Conservation (phyloP, 92 coral and sea anemone species). For the Nematostella vectensis region DNA sequence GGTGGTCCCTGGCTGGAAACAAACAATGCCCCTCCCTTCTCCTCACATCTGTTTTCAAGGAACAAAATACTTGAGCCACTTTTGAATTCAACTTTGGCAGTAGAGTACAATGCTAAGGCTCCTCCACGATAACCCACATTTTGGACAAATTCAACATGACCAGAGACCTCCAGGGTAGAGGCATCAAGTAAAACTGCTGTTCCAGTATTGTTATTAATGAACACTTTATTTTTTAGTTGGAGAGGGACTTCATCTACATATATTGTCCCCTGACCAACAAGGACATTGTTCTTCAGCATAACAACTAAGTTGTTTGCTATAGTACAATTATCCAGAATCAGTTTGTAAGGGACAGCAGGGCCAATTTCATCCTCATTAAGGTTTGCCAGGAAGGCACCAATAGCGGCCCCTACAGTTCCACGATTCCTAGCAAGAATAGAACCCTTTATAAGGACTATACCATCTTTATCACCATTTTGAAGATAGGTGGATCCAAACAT, state of each 20-base stretch:
- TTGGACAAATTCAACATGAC: slow-evolving; percentile 33
- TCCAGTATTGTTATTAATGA: slow-evolving; percentile 33
- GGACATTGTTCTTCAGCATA: slow-evolving; percentile 16
- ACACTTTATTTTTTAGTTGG: slow-evolving; percentile 25
- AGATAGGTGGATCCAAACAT: slow-evolving; percentile 53
- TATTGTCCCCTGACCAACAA: slow-evolving; percentile 72
- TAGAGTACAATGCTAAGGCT: slow-evolving; percentile 79
- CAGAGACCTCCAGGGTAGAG: slow-evolving; percentile 41
- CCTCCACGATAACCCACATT: slow-evolving; percentile 83
- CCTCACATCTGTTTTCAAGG: slow-evolving; percentile 37
- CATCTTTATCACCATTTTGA: too few species aligned
- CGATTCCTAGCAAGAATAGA: slow-evolving; percentile 29
- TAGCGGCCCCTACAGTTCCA: slow-evolving; percentile 85
- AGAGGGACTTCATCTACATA: slow-evolving; percentile 71
- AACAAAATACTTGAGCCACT: slow-evolving; percentile 46
- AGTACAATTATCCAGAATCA: slow-evolving; percentile 38
- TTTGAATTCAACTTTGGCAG: slow-evolving; percentile 40
- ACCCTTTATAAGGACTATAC: too few species aligned
- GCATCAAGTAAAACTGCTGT: slow-evolving; percentile 76
- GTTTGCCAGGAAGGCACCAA: slow-evolving; percentile 63
- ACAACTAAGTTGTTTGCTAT: slow-evolving; percentile 37
- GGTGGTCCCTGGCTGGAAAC: slow-evolving; percentile 78
- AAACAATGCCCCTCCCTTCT: slow-evolving; percentile 86
- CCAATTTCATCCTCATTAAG: slow-evolving; percentile 73
- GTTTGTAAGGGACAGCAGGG: slow-evolving; percentile 44